Evolutionary conservation across 2,797 vertebrate genomes (phyloP).

Genomic region (Ptychadena robeensis): DNA sequence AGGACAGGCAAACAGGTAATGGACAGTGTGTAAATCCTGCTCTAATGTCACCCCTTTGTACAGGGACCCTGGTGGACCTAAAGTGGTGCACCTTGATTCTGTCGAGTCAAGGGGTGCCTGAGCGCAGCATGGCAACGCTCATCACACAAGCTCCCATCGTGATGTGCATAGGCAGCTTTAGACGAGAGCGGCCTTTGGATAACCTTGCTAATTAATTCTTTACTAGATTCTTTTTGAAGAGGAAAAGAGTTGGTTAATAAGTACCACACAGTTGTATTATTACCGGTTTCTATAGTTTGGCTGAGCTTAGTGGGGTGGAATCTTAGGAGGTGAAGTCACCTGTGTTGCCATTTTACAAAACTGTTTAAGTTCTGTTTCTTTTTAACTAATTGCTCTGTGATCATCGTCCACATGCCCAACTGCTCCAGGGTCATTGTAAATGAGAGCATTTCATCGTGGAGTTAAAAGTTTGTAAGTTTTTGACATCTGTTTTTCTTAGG

Average conservation of each 20-base stretch:
- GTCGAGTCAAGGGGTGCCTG: too few species aligned
- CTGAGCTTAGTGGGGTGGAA: slow-evolving; percentile 8
- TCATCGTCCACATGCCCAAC: not conserved
- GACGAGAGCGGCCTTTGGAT: not conserved
- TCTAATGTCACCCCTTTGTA: too few species aligned
- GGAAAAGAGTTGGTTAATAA: not conserved
- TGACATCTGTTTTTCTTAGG: too few species aligned
- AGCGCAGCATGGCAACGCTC: too few species aligned
- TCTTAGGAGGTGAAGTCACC: slow-evolving; percentile 17
- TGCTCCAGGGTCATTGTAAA: not conserved
- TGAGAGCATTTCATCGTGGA: not conserved
- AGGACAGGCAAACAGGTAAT: too few species aligned
- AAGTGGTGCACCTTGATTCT: too few species aligned
- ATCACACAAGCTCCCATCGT: too few species aligned
- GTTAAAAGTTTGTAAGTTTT: too few species aligned
- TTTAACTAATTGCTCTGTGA: not conserved
- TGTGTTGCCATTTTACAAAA: slow-evolving; percentile 40
- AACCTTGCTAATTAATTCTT: not conserved
- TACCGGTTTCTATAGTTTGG: slow-evolving; percentile 40
- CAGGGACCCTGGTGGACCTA: too few species aligned
- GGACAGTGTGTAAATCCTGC: too few species aligned
- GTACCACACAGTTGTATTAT: slow-evolving; percentile 15
- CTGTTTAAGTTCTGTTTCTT: slow-evolving; percentile 14
- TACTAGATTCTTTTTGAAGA: too few species aligned
- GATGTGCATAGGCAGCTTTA: too few species aligned